Evolutionary conservation across 2,113 vertebrate genomes (phyloP), one percentile per base, ranked within the genome.

Genomic region (Natator depressus): DNA sequence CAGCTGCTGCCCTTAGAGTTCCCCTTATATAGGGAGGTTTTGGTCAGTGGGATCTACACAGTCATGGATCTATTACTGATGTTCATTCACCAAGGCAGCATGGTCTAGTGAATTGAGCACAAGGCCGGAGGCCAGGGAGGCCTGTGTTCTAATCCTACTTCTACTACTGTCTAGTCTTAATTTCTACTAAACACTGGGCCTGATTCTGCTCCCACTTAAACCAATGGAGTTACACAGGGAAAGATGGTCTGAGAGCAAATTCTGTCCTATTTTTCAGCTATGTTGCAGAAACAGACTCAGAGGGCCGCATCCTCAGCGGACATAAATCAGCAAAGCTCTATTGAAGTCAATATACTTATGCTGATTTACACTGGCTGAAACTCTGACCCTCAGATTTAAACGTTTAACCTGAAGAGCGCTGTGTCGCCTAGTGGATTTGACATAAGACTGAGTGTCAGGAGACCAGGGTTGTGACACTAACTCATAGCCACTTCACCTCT

Each of bases 11-110:
- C 76, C 72, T 84, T 72, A 47, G 16, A 80, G 53, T 83, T 80
- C 46, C 80, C 80, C 57, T 69, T 6, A 8, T 49, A 82, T 38
- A 78, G 88, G 22, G 59, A 93, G 62, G 42, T 49, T 95, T 94
- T 88, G 85, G 10, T 62, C 54, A 55, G 1, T 7, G 0, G 76
- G 76, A 75, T 16, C 38, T 79, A 57, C 38, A 72, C 6, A 29
- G 87, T 31, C n/a, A 72, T 72, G 82, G 69, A 35, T 6, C 47
- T 87, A 62, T 82, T 10, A n/a, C 80, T 51, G 0, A 20, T 72
- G 11, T 62, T 47, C 8, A 9, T 69, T 38, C 2, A 0, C 10
- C 4, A 1, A 9, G 78, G 75, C 80, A 10, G 53, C 49, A 1
- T 65, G n/a, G 19, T 38, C 65, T 25, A 47, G 1, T 25, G 42